Conservation (phyloP, 2,113 vertebrate species). For the Rhipidura dahli region DNA sequence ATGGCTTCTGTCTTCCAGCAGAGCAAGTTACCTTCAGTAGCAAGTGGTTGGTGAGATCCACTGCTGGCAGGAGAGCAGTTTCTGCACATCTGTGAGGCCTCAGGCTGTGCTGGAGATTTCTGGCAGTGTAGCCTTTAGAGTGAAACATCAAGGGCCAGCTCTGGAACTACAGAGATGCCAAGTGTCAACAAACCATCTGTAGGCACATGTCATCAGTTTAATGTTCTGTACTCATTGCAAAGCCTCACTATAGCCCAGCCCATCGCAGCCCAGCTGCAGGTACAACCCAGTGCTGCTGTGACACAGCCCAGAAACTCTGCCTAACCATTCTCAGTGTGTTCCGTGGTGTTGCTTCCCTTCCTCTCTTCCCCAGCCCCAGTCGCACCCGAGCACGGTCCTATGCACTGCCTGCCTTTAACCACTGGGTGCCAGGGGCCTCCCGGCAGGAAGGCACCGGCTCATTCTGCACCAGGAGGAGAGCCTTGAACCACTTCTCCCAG, state of each 20-base stretch:
- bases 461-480: fast-evolving
- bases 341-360: neutral
- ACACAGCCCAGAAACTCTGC: neutral
- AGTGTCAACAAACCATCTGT: neutral
- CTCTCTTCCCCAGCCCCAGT: neutral
- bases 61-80: neutral
- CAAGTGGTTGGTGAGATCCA: neutral
- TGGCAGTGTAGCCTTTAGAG: neutral
- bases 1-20: neutral
- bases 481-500: neutral
- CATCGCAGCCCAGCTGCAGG: neutral
- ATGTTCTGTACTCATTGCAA: neutral
- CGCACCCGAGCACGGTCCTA: neutral
- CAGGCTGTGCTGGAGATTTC: neutral
- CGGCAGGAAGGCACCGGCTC: neutral
- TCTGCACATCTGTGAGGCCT: neutral
- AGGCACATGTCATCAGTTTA: neutral
- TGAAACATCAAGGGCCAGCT: neutral
- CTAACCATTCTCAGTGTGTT: neutral
- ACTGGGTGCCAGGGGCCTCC: neutral
- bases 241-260: neutral
- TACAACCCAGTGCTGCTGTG: neutral
- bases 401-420: neutral
- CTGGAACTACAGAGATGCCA: neutral
- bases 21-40: neutral